Conservation (phyloP, 2,888 invertebrate species). For the Cistogaster globosa region DNA sequence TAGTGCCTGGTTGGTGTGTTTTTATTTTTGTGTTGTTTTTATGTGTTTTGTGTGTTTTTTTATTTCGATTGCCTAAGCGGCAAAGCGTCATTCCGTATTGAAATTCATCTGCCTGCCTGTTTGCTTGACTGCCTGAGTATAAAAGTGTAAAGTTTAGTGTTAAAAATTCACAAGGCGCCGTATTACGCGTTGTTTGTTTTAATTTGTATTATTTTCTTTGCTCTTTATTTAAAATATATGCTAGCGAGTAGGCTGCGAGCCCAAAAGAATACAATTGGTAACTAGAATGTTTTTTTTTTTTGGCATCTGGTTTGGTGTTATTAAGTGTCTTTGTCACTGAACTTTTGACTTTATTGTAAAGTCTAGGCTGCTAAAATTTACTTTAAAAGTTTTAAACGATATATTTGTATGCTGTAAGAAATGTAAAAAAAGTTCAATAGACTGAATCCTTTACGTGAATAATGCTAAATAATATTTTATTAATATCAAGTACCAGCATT, state of each 20-base stretch:
- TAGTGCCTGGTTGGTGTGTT: no score
- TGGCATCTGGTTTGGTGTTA: no score
- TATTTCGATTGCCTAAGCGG: conserved; percentile 1
- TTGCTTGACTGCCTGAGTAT: conserved; percentile 7
- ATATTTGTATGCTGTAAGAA: neutral
- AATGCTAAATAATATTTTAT: neutral
- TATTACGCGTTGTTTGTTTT: conserved; percentile 58
- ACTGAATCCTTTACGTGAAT: neutral
- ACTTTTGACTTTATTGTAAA: no score
- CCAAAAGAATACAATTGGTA: no score
- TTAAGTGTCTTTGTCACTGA: no score
- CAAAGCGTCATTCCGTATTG: conserved; percentile 18
- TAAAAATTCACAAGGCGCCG: conserved; percentile 70
- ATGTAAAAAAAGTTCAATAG: neutral
- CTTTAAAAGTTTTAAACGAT: neutral
- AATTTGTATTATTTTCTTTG: no score
- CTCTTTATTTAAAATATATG: no score
- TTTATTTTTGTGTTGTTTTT: neutral
- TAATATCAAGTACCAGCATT: neutral
- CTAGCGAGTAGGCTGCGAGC: no score
- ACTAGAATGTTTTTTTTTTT: no score
- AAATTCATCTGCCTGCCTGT: conserved; percentile 19
- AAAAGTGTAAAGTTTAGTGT: conserved; percentile 67
- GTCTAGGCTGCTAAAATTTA: neutral
- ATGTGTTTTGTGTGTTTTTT: neutral